Percentiles rank a stretch among this genome's conserved stretches.
phyloP scores from a whole-genome alignment of 2,797 vertebrate genomes.

The Crenichthys baileyi region DNA sequence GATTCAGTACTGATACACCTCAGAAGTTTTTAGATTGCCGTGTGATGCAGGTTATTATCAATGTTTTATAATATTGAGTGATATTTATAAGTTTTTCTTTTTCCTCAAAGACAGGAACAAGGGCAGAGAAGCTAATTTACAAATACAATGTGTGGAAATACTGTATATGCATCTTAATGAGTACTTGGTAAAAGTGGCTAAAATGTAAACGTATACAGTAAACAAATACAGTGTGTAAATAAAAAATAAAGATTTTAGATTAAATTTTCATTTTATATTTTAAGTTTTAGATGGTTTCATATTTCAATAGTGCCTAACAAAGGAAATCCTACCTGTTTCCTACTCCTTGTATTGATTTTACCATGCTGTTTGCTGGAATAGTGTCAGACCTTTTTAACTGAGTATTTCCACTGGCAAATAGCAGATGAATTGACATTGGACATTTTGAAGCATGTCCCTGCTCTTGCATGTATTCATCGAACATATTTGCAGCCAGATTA shows the following conservation, averaged over 20 bases:
- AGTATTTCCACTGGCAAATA: no score
- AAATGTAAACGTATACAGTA: no score
- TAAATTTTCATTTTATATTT: not conserved
- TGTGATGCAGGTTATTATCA: no score
- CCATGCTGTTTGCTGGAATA: not conserved
- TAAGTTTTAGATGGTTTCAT: not conserved
- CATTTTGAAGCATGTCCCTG: constrained; percentile 15
- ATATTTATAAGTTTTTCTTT: not conserved
- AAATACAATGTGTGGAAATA: not conserved
- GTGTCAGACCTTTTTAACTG: constrained; percentile 17
- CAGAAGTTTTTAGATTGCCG: no score
- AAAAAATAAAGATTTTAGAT: not conserved
- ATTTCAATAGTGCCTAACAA: not conserved
- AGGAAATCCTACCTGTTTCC: not conserved
- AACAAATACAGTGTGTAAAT: no score
- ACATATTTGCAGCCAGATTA: constrained; percentile 20
- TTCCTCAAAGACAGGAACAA: not conserved
- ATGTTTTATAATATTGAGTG: no score
- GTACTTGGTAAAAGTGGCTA: no score
- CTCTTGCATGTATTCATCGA: constrained; percentile 26
- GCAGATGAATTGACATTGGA: constrained; percentile 14
- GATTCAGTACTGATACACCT: no score
- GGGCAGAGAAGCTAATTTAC: not conserved
- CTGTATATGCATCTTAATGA: no score
- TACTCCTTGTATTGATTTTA: no score